Evolutionary conservation across 2,888 invertebrate genomes (phyloP).

Genomic region (Scaeva pyrastri): DNA sequence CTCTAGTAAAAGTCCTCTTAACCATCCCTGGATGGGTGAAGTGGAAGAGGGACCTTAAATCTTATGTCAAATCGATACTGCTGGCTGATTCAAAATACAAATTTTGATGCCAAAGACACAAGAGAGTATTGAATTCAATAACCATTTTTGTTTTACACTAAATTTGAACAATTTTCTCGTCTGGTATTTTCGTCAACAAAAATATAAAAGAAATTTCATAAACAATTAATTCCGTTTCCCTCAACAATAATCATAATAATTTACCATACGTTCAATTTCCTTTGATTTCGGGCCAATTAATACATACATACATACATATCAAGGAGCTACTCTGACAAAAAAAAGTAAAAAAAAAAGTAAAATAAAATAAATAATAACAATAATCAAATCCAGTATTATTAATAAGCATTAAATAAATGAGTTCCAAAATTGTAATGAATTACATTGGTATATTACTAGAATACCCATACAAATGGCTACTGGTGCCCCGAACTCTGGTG

Average conservation of each 20-base stretch:
- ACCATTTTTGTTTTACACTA: too few relatives aligned
- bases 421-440: constrained; percentile 51
- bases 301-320: constrained; percentile 1
- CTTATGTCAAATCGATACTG: too few relatives aligned
- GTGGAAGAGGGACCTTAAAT: too few relatives aligned
- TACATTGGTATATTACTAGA: constrained; percentile 66
- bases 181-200: too few relatives aligned
- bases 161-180: too few relatives aligned
- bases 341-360: background rate
- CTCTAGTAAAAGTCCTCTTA: too few relatives aligned
- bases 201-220: background rate
- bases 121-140: too few relatives aligned
- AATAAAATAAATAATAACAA: background rate
- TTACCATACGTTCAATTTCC: background rate
- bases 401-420: constrained; percentile 50
- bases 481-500: constrained; percentile 59
- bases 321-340: background rate
- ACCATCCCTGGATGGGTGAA: too few relatives aligned
- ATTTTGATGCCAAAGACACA: too few relatives aligned
- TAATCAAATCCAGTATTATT: constrained; percentile 11
- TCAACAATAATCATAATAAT: background rate
- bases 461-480: constrained; percentile 77
- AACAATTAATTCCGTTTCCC: background rate
- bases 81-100: too few relatives aligned
- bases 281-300: constrained; percentile 31